Conservation (phyloP, 2,113 vertebrate species). For the Xyrauchen texanus region DNA sequence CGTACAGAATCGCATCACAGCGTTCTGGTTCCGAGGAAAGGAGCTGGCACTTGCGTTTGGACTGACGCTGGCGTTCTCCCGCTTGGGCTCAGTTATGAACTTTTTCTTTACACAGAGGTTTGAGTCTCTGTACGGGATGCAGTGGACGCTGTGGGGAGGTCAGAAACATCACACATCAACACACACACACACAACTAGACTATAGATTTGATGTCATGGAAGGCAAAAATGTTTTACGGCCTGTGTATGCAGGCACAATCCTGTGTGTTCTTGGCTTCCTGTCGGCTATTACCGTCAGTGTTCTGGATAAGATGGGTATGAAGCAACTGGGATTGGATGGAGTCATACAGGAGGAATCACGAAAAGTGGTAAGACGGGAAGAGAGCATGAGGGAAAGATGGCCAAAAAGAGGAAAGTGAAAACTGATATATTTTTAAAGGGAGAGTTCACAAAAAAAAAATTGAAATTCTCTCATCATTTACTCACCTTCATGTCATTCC, state of each 20-base stretch:
- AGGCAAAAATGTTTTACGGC: no score
- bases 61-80: constrained; percentile 78
- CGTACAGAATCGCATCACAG: constrained; percentile 81
- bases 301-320: constrained; percentile 77
- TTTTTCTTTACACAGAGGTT: constrained; percentile 82
- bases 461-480: no score
- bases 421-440: no score
- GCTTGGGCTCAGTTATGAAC: constrained; percentile 81
- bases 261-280: constrained; percentile 77
- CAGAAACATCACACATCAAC: not conserved
- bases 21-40: constrained; percentile 85
- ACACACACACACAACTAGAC: no score
- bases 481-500: no score
- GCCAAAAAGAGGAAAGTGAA: no score
- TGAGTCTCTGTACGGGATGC: constrained; percentile 77
- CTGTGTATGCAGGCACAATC: constrained; percentile 67
- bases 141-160: constrained; percentile 84
- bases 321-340: constrained; percentile 79
- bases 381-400: no score
- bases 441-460: no score
- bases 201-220: no score
- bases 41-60: constrained; percentile 81
- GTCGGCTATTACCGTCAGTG: constrained; percentile 74
- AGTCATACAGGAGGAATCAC: constrained; percentile 76
- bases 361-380: constrained; percentile 73